Evolutionary conservation across 2,888 invertebrate species (phyloP).

Genomic region (Boloria euphrosyne): DNA sequence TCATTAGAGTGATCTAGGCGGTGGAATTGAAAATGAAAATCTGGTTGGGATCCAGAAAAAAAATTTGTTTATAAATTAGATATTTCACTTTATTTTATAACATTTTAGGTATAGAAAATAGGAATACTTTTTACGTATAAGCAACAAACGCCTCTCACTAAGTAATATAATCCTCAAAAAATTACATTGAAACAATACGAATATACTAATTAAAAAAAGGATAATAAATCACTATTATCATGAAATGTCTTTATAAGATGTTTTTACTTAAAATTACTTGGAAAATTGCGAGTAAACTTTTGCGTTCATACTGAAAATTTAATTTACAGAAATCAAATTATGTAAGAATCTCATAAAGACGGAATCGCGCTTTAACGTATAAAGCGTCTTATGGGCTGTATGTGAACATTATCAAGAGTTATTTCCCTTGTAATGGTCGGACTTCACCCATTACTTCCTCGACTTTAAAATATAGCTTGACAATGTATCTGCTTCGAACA

Average conservation of each 20-base stretch:
- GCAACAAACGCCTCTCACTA: too few species aligned
- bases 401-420: slow-evolving; percentile 23
- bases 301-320: background rate
- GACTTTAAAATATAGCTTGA: slow-evolving; percentile 18
- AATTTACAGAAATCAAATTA: slow-evolving; percentile 14
- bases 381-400: slow-evolving; percentile 18
- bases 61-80: too few species aligned
- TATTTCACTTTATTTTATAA: too few species aligned
- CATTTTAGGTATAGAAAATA: too few species aligned
- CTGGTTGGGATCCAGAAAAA: background rate
- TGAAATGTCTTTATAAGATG: too few species aligned
- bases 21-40: slow-evolving; percentile 11
- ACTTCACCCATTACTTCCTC: slow-evolving; percentile 17
- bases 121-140: too few species aligned
- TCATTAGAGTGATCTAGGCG: background rate
- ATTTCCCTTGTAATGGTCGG: slow-evolving; percentile 23
- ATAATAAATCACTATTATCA: too few species aligned
- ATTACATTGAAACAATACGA: too few species aligned
- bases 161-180: too few species aligned
- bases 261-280: background rate
- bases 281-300: background rate
- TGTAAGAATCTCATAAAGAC: slow-evolving; percentile 14
- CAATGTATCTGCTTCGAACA: slow-evolving; percentile 14
- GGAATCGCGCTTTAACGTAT: slow-evolving; percentile 7
- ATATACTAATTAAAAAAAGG: too few species aligned